These are phyloP conservation scores for Aporophyla lueneburgensis DNA, from an alignment of 2,888 invertebrate genomes.

Conservation along the genomic window DNA sequence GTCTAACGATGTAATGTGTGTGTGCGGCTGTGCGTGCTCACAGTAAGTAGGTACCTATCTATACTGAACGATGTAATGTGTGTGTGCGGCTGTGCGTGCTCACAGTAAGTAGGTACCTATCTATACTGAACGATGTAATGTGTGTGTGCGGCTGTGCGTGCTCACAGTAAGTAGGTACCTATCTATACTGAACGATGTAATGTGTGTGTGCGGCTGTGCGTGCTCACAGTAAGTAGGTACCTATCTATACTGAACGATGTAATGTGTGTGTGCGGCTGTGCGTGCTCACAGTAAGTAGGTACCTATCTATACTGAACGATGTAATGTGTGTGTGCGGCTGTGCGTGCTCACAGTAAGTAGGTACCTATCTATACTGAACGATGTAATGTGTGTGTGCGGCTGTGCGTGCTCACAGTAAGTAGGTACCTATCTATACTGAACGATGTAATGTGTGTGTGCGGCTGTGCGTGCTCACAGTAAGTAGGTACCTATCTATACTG, in stretches of 20 bases:
- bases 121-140: background rate
- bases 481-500: background rate
- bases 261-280: background rate
- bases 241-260: background rate
- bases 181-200: background rate
- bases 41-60: background rate
- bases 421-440: background rate
- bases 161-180: background rate
- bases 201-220: slow-evolving; percentile 9
- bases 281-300: slow-evolving; percentile 10
- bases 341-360: slow-evolving; percentile 12
- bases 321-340: background rate
- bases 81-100: slow-evolving; percentile 16
- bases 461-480: slow-evolving; percentile 12
- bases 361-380: background rate
- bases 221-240: background rate
- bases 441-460: background rate
- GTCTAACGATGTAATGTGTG: background rate
- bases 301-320: background rate
- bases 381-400: background rate
- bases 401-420: slow-evolving; percentile 14
- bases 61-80: too few relatives aligned
- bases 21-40: slow-evolving; percentile 30
- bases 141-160: slow-evolving; percentile 18
- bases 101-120: background rate